Base-by-base conservation (phyloP, 2,888 invertebrate species). In the Phortica okadai region DNA sequence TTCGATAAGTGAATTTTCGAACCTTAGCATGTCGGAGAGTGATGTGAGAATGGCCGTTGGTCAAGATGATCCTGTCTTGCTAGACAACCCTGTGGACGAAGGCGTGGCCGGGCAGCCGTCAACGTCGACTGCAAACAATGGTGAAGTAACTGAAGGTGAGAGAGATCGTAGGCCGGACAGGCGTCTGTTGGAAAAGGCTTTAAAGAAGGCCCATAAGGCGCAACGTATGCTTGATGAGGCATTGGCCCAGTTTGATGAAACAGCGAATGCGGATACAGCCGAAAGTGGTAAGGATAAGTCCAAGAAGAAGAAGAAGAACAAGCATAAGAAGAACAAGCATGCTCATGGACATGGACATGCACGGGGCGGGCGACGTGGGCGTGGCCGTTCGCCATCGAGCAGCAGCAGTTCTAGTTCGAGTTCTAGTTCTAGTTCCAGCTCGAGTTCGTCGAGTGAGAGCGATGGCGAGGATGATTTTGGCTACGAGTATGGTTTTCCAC, bases 151-250 rank as follows among this genome's bases (percentile, higher is more conserved):
- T n/a, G 25, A 25, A 59, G 33, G 6, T 2, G 69, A 1, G 11
- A 33, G 64, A 75, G 45, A 74, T 66, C 6, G 69, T 11, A 69
- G 54, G 4, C 58, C 75, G 16, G 50, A 66, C 11, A 59, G 42
- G 50, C 21, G 66, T 16, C 58, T 78, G 7, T 69, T 85, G 45
- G 70, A 58, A 62, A 78, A 82, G 77, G 86, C 88, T 16, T 77
- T 89, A 64, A 85, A 84, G 73, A 82, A 82, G 74, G 85, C 87
- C 1, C 56, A 45, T 16, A 84, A 83, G 77, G 82, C 85, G 21
- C 86, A 89, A 66, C 59, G 76, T 7, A 76, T 82, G 81, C 77
- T 89, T 54, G 75, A 77, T 16, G 14, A 75, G 21, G 75, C 75
- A 2, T 69, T 83, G 80, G 42, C 78, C 73, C 80, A 82, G 78